Evolutionary conservation across 1,140 invertebrate genomes (phyloP).

Genomic region (Halictus rubicundus): DNA sequence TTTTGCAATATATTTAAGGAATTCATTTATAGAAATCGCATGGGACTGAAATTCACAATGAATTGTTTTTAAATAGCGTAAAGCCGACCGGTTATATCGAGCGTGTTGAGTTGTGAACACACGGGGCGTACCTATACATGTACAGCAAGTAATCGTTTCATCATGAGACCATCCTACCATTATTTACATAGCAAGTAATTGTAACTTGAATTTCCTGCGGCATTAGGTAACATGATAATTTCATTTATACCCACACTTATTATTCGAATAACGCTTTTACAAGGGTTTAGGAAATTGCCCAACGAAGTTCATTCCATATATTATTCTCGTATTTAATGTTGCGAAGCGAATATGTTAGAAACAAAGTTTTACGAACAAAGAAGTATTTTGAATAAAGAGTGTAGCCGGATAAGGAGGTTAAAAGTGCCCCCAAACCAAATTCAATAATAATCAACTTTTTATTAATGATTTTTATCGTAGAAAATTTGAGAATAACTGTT

Average conservation of each 20-base stretch:
- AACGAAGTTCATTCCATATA: not conserved
- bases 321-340: too few species aligned
- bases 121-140: not conserved
- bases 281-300: not conserved
- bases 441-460: too few species aligned
- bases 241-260: not conserved
- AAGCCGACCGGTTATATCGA: not conserved
- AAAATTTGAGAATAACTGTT: too few species aligned
- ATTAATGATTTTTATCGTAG: too few species aligned
- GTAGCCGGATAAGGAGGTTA: too few species aligned
- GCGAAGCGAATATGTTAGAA: not conserved
- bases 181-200: conserved; percentile 37
- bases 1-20: not conserved
- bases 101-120: conserved; percentile 2
- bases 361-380: too few species aligned
- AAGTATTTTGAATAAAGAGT: too few species aligned
- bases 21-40: not conserved
- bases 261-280: not conserved
- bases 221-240: conserved; percentile 18
- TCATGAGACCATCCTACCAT: conserved; percentile 25
- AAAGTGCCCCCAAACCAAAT: too few species aligned
- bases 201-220: conserved; percentile 39
- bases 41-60: not conserved
- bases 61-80: not conserved
- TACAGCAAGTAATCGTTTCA: conserved; percentile 31